Evolutionary conservation across 2,797 vertebrate genomes (phyloP).

Genomic region (Falco novaeseelandiae): DNA sequence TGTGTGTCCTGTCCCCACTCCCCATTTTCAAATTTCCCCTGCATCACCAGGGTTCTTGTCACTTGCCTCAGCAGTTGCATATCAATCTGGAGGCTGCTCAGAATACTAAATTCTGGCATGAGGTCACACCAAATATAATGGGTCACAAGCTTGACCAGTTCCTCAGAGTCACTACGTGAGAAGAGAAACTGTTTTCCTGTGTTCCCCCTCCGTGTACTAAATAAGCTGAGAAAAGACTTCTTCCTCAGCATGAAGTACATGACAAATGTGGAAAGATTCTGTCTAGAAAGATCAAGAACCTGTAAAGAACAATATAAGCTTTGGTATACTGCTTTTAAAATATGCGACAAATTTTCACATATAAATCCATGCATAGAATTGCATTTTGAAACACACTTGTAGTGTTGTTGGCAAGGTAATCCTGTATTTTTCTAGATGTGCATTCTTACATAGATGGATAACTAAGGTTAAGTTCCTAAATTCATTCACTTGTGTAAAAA

Average conservation of each 20-base stretch:
- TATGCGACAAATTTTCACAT: neutral
- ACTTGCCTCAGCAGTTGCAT: neutral
- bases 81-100: neutral
- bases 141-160: neutral
- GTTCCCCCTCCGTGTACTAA: neutral
- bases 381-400: neutral
- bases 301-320: neutral
- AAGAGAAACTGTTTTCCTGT: neutral
- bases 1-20: neutral
- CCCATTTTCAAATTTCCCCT: neutral
- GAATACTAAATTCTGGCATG: neutral
- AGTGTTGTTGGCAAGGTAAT: neutral
- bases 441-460: neutral
- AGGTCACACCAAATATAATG: neutral
- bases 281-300: neutral
- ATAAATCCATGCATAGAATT: neutral
- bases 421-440: neutral
- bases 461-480: neutral
- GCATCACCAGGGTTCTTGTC: neutral
- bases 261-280: neutral
- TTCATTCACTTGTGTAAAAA: neutral
- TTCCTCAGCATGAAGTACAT: neutral
- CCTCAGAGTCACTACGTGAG: neutral
- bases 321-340: neutral
- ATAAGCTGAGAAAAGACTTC: neutral